Evolutionary conservation across 2,113 vertebrate genomes (phyloP).

Genomic region (Pseudorasbora parva): DNA sequence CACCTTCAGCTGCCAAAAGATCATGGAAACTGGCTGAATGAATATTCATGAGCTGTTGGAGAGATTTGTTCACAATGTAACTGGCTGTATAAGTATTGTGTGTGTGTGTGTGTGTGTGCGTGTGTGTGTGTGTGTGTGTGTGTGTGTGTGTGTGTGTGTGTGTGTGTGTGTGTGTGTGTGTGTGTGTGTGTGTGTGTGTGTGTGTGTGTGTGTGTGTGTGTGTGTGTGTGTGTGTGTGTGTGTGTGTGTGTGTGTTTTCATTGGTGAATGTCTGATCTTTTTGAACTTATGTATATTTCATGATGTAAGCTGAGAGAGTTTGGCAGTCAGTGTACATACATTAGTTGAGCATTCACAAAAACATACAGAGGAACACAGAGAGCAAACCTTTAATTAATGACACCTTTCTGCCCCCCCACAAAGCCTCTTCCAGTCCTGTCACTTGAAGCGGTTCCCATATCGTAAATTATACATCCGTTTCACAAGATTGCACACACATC

Average conservation of each 20-base stretch:
- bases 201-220: no score
- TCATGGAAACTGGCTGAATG: slow-evolving; percentile 20
- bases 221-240: background rate
- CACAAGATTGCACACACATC: background rate
- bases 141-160: no score
- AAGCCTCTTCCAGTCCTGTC: background rate
- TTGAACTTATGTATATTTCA: slow-evolving; percentile 54
- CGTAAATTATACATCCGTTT: background rate
- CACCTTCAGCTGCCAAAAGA: slow-evolving; percentile 29
- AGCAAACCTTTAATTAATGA: slow-evolving; percentile 9
- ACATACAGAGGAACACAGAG: slow-evolving; percentile 17
- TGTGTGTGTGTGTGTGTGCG: background rate
- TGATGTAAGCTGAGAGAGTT: slow-evolving; percentile 37
- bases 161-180: background rate
- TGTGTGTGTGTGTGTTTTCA: background rate
- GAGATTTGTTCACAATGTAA: slow-evolving; percentile 40
- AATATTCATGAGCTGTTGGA: slow-evolving; percentile 32
- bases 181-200: no score
- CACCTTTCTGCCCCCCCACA: slow-evolving; percentile 29
- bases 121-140: no score
- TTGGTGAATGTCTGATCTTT: slow-evolving; percentile 2
- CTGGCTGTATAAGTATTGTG: background rate
- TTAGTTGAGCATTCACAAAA: slow-evolving; percentile 31
- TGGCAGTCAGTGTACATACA: slow-evolving; percentile 39
- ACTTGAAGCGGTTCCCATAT: background rate